These are phyloP conservation scores for Tenodera sinensis DNA, from an alignment of 2,888 invertebrate genomes.

Conservation along the genomic window DNA sequence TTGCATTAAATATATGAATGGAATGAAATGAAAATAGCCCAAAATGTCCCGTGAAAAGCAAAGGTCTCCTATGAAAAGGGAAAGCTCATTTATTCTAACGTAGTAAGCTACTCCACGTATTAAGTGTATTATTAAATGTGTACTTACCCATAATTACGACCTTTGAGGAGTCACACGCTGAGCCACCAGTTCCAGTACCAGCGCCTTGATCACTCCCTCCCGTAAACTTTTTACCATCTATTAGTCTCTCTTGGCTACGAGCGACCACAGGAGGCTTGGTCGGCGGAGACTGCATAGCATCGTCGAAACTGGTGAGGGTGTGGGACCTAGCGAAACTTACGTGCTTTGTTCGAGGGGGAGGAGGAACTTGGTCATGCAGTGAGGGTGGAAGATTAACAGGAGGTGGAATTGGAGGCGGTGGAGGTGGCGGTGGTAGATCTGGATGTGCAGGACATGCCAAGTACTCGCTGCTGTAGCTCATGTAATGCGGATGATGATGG, in stretches of 20 bases:
- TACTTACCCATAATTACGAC: slow-evolving; percentile 55
- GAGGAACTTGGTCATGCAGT: slow-evolving; percentile 51
- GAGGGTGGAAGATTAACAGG: slow-evolving; percentile 46
- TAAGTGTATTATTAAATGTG: no score
- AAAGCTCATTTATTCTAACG: no score
- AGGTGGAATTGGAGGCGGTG: slow-evolving; percentile 49
- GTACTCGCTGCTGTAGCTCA: slow-evolving; percentile 46
- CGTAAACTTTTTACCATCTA: slow-evolving; percentile 63
- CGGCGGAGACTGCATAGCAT: slow-evolving; percentile 49
- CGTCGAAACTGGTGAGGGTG: slow-evolving; percentile 80
- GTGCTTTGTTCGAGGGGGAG: slow-evolving; percentile 66
- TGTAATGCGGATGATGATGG: slow-evolving; percentile 34
- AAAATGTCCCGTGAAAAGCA: no score
- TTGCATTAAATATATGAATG: no score
- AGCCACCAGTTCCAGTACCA: slow-evolving; percentile 37
- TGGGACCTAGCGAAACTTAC: slow-evolving; percentile 88
- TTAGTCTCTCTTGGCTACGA: slow-evolving; percentile 65
- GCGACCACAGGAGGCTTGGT: slow-evolving; percentile 45
- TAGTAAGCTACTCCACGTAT: no score
- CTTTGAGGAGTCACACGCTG: slow-evolving; percentile 50
- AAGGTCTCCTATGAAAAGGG: no score
- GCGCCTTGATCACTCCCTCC: slow-evolving; percentile 35
- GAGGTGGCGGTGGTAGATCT: slow-evolving; percentile 35
- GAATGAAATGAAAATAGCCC: no score
- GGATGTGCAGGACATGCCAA: slow-evolving; percentile 38